Evolutionary conservation across 1,140 invertebrate species (phyloP).

Genomic region (Zaprionus capensis): DNA sequence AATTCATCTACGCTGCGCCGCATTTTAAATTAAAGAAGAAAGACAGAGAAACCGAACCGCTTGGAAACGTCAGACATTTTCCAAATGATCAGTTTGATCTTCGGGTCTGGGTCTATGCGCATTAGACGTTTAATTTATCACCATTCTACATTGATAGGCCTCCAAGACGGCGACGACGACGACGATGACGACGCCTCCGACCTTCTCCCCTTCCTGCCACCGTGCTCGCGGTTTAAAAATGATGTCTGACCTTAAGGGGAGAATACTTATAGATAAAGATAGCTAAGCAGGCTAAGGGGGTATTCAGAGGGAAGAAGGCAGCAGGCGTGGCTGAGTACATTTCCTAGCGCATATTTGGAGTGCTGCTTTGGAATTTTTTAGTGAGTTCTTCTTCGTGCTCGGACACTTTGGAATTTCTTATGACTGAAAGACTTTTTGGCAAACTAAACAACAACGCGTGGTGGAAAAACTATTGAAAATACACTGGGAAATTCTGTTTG

Average conservation of each 20-base stretch:
- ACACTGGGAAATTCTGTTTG: background rate
- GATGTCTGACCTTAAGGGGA: slow-evolving; percentile 38
- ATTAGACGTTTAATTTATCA: slow-evolving; percentile 77
- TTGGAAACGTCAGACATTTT: slow-evolving; percentile 25
- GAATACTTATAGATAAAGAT: slow-evolving; percentile 40
- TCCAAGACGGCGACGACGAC: slow-evolving; percentile 16
- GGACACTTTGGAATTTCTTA: slow-evolving; percentile 36
- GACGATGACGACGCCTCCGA: slow-evolving; percentile 16
- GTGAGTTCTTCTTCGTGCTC: slow-evolving; percentile 23
- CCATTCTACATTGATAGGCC: slow-evolving; percentile 31
- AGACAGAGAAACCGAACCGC: background rate
- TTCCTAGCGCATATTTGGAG: slow-evolving; percentile 38
- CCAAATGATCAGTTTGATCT: slow-evolving; percentile 40
- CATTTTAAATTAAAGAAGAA: slow-evolving; percentile 66
- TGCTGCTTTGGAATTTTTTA: slow-evolving; percentile 44
- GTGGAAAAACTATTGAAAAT: slow-evolving; percentile 38
- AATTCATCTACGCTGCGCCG: slow-evolving; percentile 30
- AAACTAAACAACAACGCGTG: slow-evolving; percentile 14
- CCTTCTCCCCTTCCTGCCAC: slow-evolving; percentile 40
- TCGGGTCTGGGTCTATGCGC: slow-evolving; percentile 35
- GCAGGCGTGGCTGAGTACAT: slow-evolving; percentile 1
- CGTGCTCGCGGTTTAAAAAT: background rate
- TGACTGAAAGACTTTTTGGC: slow-evolving; percentile 37
- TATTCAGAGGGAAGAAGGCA: background rate
- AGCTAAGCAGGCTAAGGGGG: slow-evolving; percentile 21